Base-by-base conservation (phyloP, 2,797 vertebrate species). In the Hoplostethus atlanticus region DNA sequence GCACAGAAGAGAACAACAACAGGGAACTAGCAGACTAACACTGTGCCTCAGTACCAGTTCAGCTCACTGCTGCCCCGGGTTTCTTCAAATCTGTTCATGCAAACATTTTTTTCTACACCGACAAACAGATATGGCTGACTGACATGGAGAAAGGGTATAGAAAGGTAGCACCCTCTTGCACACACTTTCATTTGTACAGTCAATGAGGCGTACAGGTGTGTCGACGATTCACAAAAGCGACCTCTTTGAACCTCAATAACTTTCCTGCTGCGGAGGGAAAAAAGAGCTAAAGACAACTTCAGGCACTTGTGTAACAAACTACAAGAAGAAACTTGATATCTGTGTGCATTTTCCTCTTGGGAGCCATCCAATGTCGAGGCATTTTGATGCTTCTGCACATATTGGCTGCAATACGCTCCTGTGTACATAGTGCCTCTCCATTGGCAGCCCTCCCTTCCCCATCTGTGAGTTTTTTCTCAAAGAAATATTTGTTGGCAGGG, bases 311-410 rank as follows among this genome's bases (percentile, higher is more conserved):
- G 77, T 86, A 88, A 89, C 74, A 87, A 89, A 77, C 74, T 86
- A 75, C 85, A 91, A 86, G 87, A 90, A 91, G 89, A 89, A 93
- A 92, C 91, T 83, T 75, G 86, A 89, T 87, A 90, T 87, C 68
- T 89, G 78, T 73, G 68, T 69, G 80, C 80, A 66, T 85, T 86
- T 84, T 83, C 67, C 73, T 84, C 67, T 85, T 89, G 87, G 84
- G 71, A 86, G 52, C 68, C 11, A 16, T 87, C 86, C 86, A 91
- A 75, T n/a, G 46, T 52, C 52, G 54, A 88, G 62, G 70, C 76
- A 71, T 88, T 80, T 79, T 76, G 70, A 86, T 71, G 68, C 80
- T 71, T 73, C 64, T 70, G 64, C 77, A 77, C 55, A 73, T 57
- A 79, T 73, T 70, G 80, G 79, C 81, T 84, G 69, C 30, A 61